phyloP scores from a whole-genome alignment of 2,888 invertebrate genomes.

The Iphiclides podalirius region DNA sequence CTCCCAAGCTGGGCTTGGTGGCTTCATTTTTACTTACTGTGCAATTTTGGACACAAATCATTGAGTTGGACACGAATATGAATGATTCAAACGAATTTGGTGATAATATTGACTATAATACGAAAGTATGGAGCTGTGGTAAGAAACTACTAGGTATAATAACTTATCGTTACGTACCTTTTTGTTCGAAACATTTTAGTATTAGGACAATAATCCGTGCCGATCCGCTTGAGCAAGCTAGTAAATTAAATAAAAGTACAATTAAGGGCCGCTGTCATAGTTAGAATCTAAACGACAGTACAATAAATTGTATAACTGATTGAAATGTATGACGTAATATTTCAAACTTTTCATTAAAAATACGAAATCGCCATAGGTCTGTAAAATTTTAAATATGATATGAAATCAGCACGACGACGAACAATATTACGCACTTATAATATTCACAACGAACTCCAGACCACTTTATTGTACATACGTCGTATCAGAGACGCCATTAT shows the following conservation, averaged over 20 bases:
- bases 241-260: slow-evolving; percentile 40
- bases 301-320: background rate
- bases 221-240: slow-evolving; percentile 54
- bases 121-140: no score
- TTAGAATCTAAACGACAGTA: background rate
- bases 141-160: slow-evolving; percentile 8
- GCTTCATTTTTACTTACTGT: background rate
- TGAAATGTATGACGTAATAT: background rate
- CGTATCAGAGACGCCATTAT: slow-evolving; percentile 13
- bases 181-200: slow-evolving; percentile 52
- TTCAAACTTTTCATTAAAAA: background rate
- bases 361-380: background rate
- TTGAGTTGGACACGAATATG: no score
- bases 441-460: slow-evolving; percentile 10
- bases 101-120: no score
- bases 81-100: no score
- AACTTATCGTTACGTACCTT: slow-evolving; percentile 49
- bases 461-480: background rate
- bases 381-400: background rate
- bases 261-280: slow-evolving; percentile 16
- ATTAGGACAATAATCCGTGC: slow-evolving; percentile 33
- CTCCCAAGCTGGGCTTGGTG: background rate
- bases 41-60: background rate
- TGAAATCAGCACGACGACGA: background rate
- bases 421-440: slow-evolving; percentile 12